Base-by-base conservation (phyloP, 2,888 invertebrate species). In the Tiliacea citrago region DNA sequence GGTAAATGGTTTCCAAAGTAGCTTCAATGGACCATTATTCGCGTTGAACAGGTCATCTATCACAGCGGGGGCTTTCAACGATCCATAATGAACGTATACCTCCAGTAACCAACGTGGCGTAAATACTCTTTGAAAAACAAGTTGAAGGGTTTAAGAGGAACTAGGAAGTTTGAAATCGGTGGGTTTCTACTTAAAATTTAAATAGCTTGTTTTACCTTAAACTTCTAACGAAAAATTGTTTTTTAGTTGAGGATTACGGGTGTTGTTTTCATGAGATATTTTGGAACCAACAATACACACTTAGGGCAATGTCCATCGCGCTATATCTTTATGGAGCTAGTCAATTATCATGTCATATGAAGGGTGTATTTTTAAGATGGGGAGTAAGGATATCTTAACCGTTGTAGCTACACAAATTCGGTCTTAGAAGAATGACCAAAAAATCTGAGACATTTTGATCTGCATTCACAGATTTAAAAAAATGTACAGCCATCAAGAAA, bases 21-120 rank as follows among this genome's bases (percentile, higher is more conserved):
- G 88, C 86, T 87, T 89, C 90, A 92, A 92, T 92, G 89, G 90
- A 84, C 92, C 92, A 94, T 95, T 95, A 95, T 93, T 94, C 91
- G 91, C 90, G 90, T 90, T 91, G 92, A 93, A 90, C 92, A 88
- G 91, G 90, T 89, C 91, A 94, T 95, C 93, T 93, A 94, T 95
- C 95, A 94, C 91, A 83, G 88, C 76, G 74, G 85, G 88, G 88
- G 92, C 92, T 92, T 93, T 93, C 92, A 91, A 77, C 91, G 86
- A 84, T 69, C 86, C 88, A 89, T 94, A 94, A 95, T 94, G 93
- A 94, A 92, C 86, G 92, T 85, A 85, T 85, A 86, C 87, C 84
- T 86, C 79, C 82, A 83, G 79, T 82, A 85, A 83, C 85, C 78
- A 79, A 67, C 73, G 79, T 68, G 75, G 75, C 79, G 87, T 79